Conservation (phyloP, 2,888 invertebrate species). For the Schizaphis graminum region DNA sequence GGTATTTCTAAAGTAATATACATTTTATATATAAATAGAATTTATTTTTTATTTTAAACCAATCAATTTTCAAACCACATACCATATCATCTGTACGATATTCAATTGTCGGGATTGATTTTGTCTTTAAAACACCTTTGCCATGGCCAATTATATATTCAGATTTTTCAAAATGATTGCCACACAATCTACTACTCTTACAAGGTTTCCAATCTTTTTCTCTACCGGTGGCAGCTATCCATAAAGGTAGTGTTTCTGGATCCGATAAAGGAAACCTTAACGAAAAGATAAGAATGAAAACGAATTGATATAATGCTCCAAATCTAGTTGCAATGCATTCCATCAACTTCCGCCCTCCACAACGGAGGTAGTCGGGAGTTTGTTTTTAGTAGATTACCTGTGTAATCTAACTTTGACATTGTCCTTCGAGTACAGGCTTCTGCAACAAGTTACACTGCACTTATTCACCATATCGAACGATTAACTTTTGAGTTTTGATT, state of each 20-base stretch:
- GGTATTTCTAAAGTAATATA: conserved; percentile 36
- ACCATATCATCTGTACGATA: not conserved
- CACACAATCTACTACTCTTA: conserved; percentile 61
- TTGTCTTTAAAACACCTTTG: conserved; percentile 56
- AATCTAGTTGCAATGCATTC: not conserved
- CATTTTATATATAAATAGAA: not conserved
- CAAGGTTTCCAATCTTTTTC: conserved; percentile 54
- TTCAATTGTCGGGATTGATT: conserved; percentile 58
- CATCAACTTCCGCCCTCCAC: conserved; percentile 24
- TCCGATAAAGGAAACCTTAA: conserved; percentile 55
- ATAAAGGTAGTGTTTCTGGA: conserved; percentile 22
- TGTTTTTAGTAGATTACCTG: conserved; percentile 34
- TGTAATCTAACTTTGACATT: conserved; percentile 48
- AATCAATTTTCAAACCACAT: not conserved
- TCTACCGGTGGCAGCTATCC: conserved; percentile 54
- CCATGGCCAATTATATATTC: conserved; percentile 60
- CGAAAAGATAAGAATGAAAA: not conserved
- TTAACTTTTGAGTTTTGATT: not conserved
- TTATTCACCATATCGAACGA: conserved; percentile 46
- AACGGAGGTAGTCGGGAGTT: conserved; percentile 23
- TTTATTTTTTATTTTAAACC: not conserved
- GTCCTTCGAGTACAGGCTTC: conserved; percentile 47
- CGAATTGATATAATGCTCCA: not conserved
- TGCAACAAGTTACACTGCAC: conserved; percentile 55
- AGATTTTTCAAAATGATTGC: conserved; percentile 54